phyloP scores from a whole-genome alignment of 2,113 vertebrate genomes.

The Oncorhynchus tshawytscha region DNA sequence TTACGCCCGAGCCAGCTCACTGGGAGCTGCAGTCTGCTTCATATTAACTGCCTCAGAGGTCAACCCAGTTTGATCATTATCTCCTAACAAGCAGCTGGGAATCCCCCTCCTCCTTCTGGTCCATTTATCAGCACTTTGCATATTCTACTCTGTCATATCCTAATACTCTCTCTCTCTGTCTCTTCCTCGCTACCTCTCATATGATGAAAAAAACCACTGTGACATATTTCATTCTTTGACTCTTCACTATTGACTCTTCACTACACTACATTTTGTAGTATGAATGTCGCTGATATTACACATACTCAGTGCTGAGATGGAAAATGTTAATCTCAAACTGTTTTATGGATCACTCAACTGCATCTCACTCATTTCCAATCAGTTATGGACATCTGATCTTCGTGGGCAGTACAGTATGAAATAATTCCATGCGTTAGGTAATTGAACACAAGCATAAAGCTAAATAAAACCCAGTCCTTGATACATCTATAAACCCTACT shows the following conservation, averaged over 20 bases:
- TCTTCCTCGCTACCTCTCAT: neutral
- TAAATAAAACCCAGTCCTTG: neutral
- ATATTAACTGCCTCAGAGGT: conserved; percentile 62
- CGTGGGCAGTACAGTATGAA: neutral
- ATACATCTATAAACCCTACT: neutral
- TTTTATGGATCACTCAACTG: neutral
- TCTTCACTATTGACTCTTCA: neutral
- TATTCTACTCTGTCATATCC: neutral
- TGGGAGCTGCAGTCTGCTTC: conserved; percentile 56
- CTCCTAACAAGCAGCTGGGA: conserved; percentile 30
- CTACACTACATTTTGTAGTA: too few species aligned
- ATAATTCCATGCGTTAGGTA: neutral
- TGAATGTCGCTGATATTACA: neutral
- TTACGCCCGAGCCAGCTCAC: conserved; percentile 40
- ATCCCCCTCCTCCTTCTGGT: conserved; percentile 14
- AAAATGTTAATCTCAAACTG: conserved; percentile 16
- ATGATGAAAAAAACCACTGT: too few species aligned
- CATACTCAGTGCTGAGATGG: neutral
- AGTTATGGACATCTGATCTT: neutral
- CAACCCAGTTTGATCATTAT: conserved; percentile 65
- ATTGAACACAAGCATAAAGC: neutral
- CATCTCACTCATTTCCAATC: neutral
- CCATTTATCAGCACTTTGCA: conserved; percentile 21
- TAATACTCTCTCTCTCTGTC: neutral
- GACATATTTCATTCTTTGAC: neutral